Base-by-base conservation (phyloP, 2,888 invertebrate species). In the Cheiracanthium punctorium region DNA sequence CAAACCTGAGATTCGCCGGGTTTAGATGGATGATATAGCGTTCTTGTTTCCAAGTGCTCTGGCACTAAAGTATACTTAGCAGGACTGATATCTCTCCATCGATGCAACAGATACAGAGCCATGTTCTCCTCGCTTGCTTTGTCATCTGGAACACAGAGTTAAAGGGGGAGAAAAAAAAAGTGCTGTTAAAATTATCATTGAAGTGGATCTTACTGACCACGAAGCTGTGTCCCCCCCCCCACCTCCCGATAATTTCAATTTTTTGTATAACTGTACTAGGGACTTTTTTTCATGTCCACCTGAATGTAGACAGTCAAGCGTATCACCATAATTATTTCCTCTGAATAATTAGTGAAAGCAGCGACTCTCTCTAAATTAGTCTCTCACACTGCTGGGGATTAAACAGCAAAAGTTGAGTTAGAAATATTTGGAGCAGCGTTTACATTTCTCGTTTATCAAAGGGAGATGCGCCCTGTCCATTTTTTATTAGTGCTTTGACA, bases 41-140 rank as follows among this genome's bases (percentile, higher is more conserved):
- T 94, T 33, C 98, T 93, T 0, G 96, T 96, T 92, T 98, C 98
- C 0, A 98, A 95, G 91, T 98, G 98, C 91, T 98, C 98, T 0
- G 95, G 95, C 0, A 97, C 96, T 52, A 98, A 69, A 73, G 90
- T 90, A 88, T 91, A 95, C 10, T 97, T 97, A 12, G 95, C 94
- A 85, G 95, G 93, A 0, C 96, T 95, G 41, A 96, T 94, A 90
- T 96, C 95, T 88, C 95, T 94, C 97, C 97, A 95, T 94, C 91
- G 93, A 71, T 91, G 91, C 43, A 91, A 88, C 14, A 91, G 91
- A 4, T 91, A 91, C 37, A 92, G 89, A 7, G 92, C 92, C 81
- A 92, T 89, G 71, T 92, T 91, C 88, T 92, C 92, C 14, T n/a
- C 32, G 12, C 41, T 73, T 12, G n/a, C n/a, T n/a, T 28, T 24